A percentile compares a stretch with the other conserved stretches of the same genome.
Conservation (phyloP, 2,113 vertebrate genomes). For the Poeciliopsis retropinna region DNA sequence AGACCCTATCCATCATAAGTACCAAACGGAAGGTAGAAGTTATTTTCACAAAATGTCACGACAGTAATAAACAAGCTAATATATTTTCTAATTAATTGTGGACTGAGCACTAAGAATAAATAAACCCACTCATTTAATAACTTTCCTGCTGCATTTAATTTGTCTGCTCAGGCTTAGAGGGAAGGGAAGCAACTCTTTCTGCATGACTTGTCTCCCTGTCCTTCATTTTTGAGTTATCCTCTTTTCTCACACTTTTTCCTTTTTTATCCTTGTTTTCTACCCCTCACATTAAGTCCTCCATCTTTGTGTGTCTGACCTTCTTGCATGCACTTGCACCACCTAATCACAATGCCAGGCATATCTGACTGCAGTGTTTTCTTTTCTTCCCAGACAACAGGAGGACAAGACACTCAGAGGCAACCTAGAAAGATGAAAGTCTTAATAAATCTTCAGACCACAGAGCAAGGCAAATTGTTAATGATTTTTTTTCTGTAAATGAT, state of each 20-base stretch:
- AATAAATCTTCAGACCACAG: neutral
- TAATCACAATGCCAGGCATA: constrained; percentile 75
- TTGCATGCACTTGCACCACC: constrained; percentile 33
- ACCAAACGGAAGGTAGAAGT: too few species aligned
- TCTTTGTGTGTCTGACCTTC: constrained; percentile 30
- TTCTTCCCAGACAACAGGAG: constrained; percentile 22
- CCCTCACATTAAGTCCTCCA: neutral
- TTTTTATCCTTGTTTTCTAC: neutral
- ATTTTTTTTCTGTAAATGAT: neutral
- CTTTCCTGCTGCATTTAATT: constrained; percentile 38
- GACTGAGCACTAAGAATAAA: neutral
- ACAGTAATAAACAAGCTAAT: neutral
- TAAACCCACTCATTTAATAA: neutral
- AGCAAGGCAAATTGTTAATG: neutral
- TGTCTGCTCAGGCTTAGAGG: neutral
- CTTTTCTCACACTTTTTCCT: neutral
- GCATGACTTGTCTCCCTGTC: neutral
- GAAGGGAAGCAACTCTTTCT: constrained; percentile 15
- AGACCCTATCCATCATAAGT: too few species aligned
- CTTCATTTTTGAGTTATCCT: neutral
- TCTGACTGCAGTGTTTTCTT: constrained; percentile 69
- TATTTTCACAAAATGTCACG: too few species aligned
- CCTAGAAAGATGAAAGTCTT: neutral
- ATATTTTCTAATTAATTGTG: neutral
- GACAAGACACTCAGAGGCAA: constrained; percentile 1